These are phyloP conservation scores for zebrafish (Danio rerio) DNA, from an alignment of 2,113 vertebrate species.

Conservation along the genomic window DNA sequence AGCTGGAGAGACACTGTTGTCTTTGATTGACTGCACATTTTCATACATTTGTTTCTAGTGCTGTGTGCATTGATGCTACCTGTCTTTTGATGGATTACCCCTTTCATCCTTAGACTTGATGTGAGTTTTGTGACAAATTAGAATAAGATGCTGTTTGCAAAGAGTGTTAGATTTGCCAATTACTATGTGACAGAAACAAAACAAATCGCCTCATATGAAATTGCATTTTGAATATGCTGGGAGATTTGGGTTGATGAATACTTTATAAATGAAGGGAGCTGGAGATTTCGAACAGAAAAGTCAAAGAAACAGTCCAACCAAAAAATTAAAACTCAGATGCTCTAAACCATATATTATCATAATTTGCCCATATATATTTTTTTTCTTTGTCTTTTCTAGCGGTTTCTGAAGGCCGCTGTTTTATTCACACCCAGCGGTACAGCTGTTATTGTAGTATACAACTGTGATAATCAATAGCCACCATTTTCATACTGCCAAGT, in stretches of 20 bases:
- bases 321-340: neutral
- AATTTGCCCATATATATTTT: neutral
- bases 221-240: constrained; percentile 4
- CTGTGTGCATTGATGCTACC: neutral
- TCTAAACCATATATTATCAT: neutral
- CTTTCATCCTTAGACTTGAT: constrained; percentile 24
- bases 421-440: neutral
- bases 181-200: constrained; percentile 24
- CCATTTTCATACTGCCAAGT: neutral
- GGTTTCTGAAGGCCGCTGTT: neutral
- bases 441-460: neutral
- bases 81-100: constrained; percentile 21
- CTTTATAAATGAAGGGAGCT: neutral
- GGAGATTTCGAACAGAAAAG: neutral
- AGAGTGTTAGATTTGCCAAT: constrained; percentile 30
- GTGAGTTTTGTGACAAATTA: constrained; percentile 25
- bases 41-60: neutral
- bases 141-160: constrained; percentile 9
- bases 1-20: neutral
- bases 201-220: constrained; percentile 10
- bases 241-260: constrained; percentile 21
- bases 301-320: neutral
- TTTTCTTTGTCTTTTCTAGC: neutral
- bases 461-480: neutral
- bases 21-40: constrained; percentile 34